phyloP scores from a whole-genome alignment of 2,113 vertebrate genomes.

The Ardeotis arabs region DNA sequence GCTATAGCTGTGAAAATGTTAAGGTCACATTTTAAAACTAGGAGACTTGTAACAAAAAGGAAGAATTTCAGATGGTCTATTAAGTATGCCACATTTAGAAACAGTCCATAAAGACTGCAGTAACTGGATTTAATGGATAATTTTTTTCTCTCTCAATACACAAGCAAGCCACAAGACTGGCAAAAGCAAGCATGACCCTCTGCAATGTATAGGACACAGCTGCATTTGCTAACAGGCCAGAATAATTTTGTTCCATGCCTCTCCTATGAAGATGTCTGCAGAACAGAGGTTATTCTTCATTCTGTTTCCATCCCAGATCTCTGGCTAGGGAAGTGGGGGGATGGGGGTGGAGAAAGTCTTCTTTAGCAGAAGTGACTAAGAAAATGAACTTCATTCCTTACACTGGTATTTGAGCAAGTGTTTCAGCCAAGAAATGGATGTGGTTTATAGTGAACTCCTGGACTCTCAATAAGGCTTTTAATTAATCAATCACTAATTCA shows the following conservation, averaged over 20 bases:
- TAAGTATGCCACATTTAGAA: background rate
- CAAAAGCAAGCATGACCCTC: background rate
- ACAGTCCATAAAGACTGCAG: background rate
- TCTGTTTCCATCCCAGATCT: background rate
- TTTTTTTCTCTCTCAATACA: background rate
- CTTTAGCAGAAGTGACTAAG: background rate
- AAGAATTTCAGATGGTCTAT: background rate
- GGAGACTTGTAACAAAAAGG: background rate
- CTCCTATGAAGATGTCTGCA: background rate
- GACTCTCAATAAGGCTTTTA: background rate
- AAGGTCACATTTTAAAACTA: background rate
- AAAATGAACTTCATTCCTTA: background rate
- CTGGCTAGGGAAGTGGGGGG: too few species aligned
- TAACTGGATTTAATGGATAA: background rate
- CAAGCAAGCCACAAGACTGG: background rate
- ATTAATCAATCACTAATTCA: background rate
- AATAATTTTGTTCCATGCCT: background rate
- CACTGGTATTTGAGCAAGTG: background rate
- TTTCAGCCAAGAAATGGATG: background rate
- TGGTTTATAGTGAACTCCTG: background rate
- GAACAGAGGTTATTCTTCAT: background rate
- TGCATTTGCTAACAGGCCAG: background rate
- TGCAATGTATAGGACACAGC: background rate
- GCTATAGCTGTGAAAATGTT: background rate
- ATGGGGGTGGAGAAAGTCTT: accelerated